Percentiles rank a stretch among this genome's conserved stretches.
phyloP scores from a whole-genome alignment of 2,113 vertebrate species.

The Phalacrocorax pelagicus region DNA sequence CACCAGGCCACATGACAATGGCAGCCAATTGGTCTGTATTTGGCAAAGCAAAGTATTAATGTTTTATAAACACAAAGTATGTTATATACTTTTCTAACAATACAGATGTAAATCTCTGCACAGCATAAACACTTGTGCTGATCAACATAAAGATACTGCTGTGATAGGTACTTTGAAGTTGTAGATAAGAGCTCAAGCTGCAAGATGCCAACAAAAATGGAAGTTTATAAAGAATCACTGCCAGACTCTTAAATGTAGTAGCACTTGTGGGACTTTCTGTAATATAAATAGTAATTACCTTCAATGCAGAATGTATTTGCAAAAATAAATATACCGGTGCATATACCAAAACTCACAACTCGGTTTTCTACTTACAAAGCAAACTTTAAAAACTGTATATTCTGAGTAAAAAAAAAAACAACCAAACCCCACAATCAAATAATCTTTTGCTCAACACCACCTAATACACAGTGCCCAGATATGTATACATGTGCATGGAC shows the following conservation, averaged over 20 bases:
- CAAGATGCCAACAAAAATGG: conserved; percentile 29
- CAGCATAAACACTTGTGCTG: conserved; percentile 25
- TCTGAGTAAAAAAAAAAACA: not conserved
- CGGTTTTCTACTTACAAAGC: not conserved
- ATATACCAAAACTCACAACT: not conserved
- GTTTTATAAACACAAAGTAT: conserved; percentile 12
- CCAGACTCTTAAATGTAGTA: conserved; percentile 47
- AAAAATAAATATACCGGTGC: not conserved
- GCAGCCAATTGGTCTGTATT: conserved; percentile 42
- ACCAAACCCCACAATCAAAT: not conserved
- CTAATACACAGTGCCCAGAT: not conserved
- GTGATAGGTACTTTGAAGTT: conserved; percentile 51
- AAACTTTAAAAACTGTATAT: not conserved
- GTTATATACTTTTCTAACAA: conserved; percentile 9
- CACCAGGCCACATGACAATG: conserved; percentile 10
- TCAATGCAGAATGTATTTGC: not conserved
- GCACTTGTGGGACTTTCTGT: conserved; percentile 36
- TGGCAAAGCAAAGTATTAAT: conserved; percentile 43
- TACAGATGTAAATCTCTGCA: conserved; percentile 28
- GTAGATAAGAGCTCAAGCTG: conserved; percentile 46
- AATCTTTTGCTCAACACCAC: not conserved
- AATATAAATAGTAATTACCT: conserved; percentile 55
- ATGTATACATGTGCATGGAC: not conserved
- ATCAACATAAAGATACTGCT: conserved; percentile 49
- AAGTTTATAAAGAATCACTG: conserved; percentile 57